These are phyloP conservation scores for Caenorhabditis sp. DNA, from an alignment of 2,888 invertebrate genomes.

Conservation along the genomic window DNA sequence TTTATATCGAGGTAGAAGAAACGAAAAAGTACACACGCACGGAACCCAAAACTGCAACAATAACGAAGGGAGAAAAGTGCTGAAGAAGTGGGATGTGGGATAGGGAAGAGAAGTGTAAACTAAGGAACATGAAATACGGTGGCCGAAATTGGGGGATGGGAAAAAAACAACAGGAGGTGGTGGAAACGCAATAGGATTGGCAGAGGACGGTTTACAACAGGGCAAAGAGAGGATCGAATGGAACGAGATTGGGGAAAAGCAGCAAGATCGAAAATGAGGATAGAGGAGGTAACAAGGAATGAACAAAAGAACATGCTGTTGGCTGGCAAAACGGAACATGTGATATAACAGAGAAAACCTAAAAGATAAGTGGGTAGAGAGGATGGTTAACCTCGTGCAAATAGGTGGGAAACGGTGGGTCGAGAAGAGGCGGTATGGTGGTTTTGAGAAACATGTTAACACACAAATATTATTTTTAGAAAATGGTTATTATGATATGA, in stretches of 20 bases:
- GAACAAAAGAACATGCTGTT: conserved; percentile 21
- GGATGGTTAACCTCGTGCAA: conserved; percentile 34
- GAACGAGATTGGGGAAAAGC: conserved; percentile 4
- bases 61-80: too few relatives aligned
- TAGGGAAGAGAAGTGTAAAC: conserved; percentile 24
- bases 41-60: conserved; percentile 17
- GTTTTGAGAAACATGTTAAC: conserved; percentile 31
- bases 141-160: neutral
- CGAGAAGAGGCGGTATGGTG: conserved; percentile 44
- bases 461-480: conserved; percentile 8
- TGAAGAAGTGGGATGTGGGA: neutral
- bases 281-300: conserved; percentile 13
- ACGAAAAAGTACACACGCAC: conserved; percentile 31
- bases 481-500: neutral
- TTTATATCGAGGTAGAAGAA: conserved; percentile 47
- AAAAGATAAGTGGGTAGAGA: conserved; percentile 32
- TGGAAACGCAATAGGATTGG: too few relatives aligned
- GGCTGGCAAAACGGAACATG: conserved; percentile 40
- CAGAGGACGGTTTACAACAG: conserved; percentile 25
- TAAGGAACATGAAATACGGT: conserved; percentile 42
- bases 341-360: conserved; percentile 44
- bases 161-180: conserved; percentile 3
- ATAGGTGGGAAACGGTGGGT: conserved; percentile 7
- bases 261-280: conserved; percentile 11
- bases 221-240: conserved; percentile 1